phyloP scores from a whole-genome alignment of 1,140 invertebrate genomes.

The Batillaria attramentaria region DNA sequence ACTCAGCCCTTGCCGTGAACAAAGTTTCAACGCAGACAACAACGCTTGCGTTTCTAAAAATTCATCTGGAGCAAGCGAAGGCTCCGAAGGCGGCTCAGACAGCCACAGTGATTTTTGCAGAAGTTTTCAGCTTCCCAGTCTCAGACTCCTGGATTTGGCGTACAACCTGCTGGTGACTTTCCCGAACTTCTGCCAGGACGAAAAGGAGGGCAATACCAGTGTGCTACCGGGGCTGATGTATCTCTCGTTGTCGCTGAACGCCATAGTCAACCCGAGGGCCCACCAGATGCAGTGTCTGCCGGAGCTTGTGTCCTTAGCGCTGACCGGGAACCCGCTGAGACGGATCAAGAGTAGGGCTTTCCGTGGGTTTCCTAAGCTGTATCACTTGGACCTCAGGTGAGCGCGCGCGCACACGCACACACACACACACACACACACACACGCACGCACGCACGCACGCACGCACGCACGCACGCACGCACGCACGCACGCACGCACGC shows the following conservation, averaged over 20 bases:
- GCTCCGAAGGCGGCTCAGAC: too few species aligned
- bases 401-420: too few species aligned
- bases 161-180: constrained; percentile 8
- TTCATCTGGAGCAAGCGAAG: too few species aligned
- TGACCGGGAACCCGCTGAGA: constrained; percentile 21
- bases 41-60: too few species aligned
- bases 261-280: background rate
- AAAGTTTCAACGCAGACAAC: background rate
- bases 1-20: background rate
- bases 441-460: too few species aligned
- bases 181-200: background rate
- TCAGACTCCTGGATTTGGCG: constrained; percentile 1
- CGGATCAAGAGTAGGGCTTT: background rate
- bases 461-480: too few species aligned
- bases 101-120: background rate
- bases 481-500: too few species aligned
- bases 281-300: constrained; percentile 16
- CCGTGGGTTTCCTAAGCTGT: background rate
- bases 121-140: background rate
- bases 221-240: background rate
- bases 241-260: background rate
- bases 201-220: background rate
- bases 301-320: background rate
- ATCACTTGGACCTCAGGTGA: constrained; percentile 2
- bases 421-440: too few species aligned